Evolutionary conservation across 2,888 invertebrate species (phyloP).

Genomic region (Aleiodes leptofemur): DNA sequence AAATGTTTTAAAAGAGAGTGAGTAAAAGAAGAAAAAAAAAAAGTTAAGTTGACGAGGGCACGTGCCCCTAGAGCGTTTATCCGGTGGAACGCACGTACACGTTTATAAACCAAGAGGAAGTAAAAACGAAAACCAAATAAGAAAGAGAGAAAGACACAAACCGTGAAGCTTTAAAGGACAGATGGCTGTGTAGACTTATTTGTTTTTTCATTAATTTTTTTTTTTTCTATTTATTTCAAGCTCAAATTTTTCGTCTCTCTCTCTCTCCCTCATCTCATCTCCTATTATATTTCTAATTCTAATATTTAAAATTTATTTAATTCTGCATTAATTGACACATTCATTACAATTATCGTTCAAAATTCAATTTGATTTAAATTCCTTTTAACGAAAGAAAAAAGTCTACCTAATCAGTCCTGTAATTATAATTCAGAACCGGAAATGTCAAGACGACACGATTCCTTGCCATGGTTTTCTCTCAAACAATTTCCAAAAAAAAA

Average conservation of each 20-base stretch:
- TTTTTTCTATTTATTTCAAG: constrained; percentile 10
- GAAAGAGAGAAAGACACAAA: constrained; percentile 30
- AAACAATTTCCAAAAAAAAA: background rate
- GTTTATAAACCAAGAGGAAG: constrained; percentile 29
- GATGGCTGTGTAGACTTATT: constrained; percentile 37
- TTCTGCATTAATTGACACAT: constrained; percentile 30
- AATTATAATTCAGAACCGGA: constrained; percentile 28
- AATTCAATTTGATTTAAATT: constrained; percentile 18
- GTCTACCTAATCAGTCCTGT: constrained; percentile 32
- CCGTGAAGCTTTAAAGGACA: constrained; percentile 47
- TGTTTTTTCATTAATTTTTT: constrained; percentile 13
- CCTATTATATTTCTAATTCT: background rate
- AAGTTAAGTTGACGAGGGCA: constrained; percentile 47
- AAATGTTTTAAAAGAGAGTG: constrained; percentile 25
- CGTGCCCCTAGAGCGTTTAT: constrained; percentile 51
- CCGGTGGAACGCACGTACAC: constrained; percentile 45
- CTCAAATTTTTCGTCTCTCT: constrained; percentile 24
- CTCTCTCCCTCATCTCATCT: background rate
- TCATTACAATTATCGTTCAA: constrained; percentile 17
- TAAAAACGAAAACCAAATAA: constrained; percentile 34
- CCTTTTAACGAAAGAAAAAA: background rate
- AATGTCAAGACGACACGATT: constrained; percentile 8
- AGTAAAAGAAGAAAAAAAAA: constrained; percentile 18
- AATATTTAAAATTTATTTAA: constrained; percentile 23
- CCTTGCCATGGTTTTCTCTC: constrained; percentile 27